Conservation (phyloP, 1,140 invertebrate species). For the Drosophila kurseongensis region DNA sequence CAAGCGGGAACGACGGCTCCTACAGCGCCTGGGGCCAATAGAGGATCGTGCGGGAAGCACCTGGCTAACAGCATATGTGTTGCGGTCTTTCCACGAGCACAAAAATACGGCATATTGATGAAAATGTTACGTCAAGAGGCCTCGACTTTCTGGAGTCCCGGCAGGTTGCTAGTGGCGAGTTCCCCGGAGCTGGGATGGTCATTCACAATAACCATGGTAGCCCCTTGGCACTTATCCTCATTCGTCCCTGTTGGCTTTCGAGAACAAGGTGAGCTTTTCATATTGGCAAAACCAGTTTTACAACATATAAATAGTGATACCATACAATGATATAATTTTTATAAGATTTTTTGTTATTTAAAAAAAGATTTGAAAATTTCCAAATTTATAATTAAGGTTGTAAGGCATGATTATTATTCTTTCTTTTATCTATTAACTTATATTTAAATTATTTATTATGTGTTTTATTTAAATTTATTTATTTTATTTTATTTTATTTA, state of each 20-base stretch:
- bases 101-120: constrained; percentile 91
- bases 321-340: too few species aligned
- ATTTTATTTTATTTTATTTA: too few species aligned
- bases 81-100: constrained; percentile 94
- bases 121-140: constrained; percentile 88
- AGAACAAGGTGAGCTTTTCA: constrained; percentile 86
- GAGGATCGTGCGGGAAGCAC: constrained; percentile 91
- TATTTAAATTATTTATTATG: too few species aligned
- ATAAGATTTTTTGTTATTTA: too few species aligned
- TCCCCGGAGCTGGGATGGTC: constrained; percentile 90
- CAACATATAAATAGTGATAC: not conserved
- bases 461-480: too few species aligned
- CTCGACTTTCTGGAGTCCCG: constrained; percentile 91
- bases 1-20: constrained; percentile 93
- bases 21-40: constrained; percentile 97
- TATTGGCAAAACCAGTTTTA: not conserved
- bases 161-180: constrained; percentile 89
- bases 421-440: too few species aligned
- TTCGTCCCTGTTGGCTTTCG: constrained; percentile 92
- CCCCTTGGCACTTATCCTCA: constrained; percentile 92
- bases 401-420: too few species aligned
- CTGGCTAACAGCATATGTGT: constrained; percentile 97
- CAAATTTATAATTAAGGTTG: too few species aligned
- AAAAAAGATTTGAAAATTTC: too few species aligned
- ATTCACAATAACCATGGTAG: constrained; percentile 56